These are phyloP conservation scores for Chlorodrepanis virens DNA, from an alignment of 2,113 vertebrate genomes.

Conservation along the genomic window DNA sequence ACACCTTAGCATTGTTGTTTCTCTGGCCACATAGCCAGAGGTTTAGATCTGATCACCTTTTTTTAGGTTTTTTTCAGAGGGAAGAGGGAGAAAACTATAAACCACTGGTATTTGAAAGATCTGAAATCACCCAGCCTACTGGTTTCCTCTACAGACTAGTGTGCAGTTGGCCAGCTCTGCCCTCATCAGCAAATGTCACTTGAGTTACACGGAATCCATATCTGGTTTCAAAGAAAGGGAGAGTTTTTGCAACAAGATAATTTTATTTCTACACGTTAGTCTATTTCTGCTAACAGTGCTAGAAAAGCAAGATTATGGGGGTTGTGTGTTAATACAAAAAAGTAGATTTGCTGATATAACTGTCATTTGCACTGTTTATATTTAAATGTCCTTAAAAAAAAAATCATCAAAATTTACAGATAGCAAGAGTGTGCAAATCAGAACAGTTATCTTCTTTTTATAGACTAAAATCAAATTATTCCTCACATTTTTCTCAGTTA, in stretches of 20 bases:
- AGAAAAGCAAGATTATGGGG: constrained; percentile 1
- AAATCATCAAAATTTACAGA: constrained; percentile 60
- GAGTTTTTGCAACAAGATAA: neutral
- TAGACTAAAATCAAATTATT: constrained; percentile 70
- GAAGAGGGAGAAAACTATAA: neutral
- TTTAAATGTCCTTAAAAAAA: constrained; percentile 69
- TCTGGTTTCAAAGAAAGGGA: neutral
- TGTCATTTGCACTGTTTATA: constrained; percentile 72
- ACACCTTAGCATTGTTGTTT: neutral
- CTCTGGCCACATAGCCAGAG: neutral
- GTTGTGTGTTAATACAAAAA: neutral
- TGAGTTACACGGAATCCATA: neutral
- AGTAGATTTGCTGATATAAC: constrained; percentile 72
- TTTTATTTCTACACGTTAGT: neutral
- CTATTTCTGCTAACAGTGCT: constrained; percentile 17
- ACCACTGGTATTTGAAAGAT: neutral
- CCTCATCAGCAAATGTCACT: neutral
- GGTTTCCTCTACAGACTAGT: neutral
- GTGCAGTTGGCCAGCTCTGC: neutral
- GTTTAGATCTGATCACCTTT: neutral
- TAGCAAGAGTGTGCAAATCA: constrained; percentile 64
- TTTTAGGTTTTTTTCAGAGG: neutral
- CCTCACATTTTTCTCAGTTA: constrained; percentile 69
- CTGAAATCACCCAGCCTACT: neutral
- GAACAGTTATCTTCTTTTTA: constrained; percentile 71